Base-by-base conservation (phyloP, 2,888 invertebrate species). In the Drepana falcataria region DNA sequence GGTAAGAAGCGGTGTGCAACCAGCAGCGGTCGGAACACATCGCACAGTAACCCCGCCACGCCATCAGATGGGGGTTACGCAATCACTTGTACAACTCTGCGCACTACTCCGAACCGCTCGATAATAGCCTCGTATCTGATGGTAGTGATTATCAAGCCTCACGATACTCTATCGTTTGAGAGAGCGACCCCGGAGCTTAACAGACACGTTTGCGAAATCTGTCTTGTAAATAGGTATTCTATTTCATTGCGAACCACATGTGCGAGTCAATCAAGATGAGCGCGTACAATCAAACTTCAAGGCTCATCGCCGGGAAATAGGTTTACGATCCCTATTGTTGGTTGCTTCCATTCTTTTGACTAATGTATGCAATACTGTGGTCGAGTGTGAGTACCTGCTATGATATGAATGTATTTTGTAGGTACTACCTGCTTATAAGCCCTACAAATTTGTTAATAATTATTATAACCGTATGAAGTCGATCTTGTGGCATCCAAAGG, bases 41-140 rank as follows among this genome's bases (percentile, higher is more conserved):
- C 9, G 44, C 7, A 40, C 4, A 7, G 44, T 44, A 44, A 44
- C 44, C 44, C 44, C 44, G 44, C 44, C 44, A 9, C 9, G 6
- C 3, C 44, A 9, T 9, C 6, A 44, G 44, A 9, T 40, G 40
- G 40, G 4, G 3, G 48, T 70, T 71, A 57, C 64, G 69, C 67
- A 70, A 70, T 21, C 54, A 56, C 53, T 60, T 49, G 59, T 55
- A 21, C 21, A 21, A 54, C 63, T 64, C 61, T 49, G 57, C 68
- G 63, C 59, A 65, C 67, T 66, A 68, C 69, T 63, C 65, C 62
- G 58, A 66, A 64, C 69, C 69, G 66, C 69, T 71, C 69, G 62
- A 65, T 70, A 69, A 69, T 71, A 75, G 71, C 72, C 68, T 75
- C 67, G 73, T 71, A 72, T 9, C 9, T 44, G 44, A 44, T 44